phyloP scores from a whole-genome alignment of 1,140 invertebrate species.

The Listronotus oregonensis region DNA sequence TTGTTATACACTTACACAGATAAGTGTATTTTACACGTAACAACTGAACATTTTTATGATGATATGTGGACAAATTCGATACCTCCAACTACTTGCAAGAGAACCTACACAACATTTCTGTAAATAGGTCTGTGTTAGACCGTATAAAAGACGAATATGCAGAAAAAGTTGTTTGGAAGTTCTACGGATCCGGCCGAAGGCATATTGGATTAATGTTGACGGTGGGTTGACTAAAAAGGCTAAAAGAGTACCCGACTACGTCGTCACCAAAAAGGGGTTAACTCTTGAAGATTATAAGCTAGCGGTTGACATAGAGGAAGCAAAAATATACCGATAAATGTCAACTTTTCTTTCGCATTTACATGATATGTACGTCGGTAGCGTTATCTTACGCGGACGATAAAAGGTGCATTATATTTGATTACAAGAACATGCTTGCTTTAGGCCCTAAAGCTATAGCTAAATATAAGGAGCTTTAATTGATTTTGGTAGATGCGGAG shows the following conservation, averaged over 20 bases:
- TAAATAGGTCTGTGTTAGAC: slow-evolving; percentile 12
- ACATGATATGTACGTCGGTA: slow-evolving; percentile 15
- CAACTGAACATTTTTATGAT: slow-evolving; percentile 35
- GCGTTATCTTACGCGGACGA: slow-evolving; percentile 8
- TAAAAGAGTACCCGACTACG: slow-evolving; percentile 44
- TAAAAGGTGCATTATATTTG: slow-evolving; percentile 13
- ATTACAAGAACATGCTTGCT: background rate
- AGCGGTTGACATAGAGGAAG: slow-evolving; percentile 1
- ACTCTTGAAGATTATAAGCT: slow-evolving; percentile 5
- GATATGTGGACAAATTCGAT: slow-evolving; percentile 42
- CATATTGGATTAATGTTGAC: slow-evolving; percentile 18
- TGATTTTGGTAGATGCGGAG: too few relatives aligned
- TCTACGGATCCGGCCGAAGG: slow-evolving; percentile 17
- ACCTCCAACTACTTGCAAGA: slow-evolving; percentile 41
- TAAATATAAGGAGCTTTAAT: too few relatives aligned
- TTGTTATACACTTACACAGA: slow-evolving; percentile 47
- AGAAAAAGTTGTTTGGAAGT: background rate
- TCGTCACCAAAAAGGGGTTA: slow-evolving; percentile 30
- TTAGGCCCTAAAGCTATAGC: slow-evolving; percentile 10
- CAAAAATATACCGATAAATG: slow-evolving; percentile 11
- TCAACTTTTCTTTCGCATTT: background rate
- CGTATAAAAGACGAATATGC: slow-evolving; percentile 22
- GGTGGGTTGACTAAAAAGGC: slow-evolving; percentile 36
- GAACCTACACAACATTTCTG: slow-evolving; percentile 40
- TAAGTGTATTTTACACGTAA: slow-evolving; percentile 38